Conservation (phyloP, 2,888 invertebrate species). For the Xestia rhomboidea region DNA sequence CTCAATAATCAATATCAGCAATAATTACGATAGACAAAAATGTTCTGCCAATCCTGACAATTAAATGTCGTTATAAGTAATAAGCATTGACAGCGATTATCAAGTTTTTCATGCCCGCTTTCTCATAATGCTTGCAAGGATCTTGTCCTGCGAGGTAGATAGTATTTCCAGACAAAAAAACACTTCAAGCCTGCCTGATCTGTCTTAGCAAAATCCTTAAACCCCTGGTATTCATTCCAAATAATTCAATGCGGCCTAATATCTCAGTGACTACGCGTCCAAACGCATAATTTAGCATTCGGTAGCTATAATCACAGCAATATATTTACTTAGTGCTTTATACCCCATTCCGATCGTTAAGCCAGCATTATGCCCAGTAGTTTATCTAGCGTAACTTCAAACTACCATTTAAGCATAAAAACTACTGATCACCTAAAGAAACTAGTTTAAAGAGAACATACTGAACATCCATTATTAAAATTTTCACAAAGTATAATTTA, state of each 20-base stretch:
- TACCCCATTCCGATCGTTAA: constrained; percentile 20
- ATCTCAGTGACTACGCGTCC: constrained; percentile 10
- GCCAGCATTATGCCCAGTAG: not conserved
- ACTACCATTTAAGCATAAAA: constrained; percentile 30
- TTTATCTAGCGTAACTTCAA: constrained; percentile 9
- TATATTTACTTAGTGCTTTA: constrained; percentile 18
- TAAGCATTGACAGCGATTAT: not conserved
- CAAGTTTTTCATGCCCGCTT: not conserved
- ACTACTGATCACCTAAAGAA: constrained; percentile 19
- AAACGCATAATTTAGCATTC: constrained; percentile 35
- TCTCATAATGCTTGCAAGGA: not conserved
- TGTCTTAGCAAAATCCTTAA: not conserved
- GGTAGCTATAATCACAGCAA: constrained; percentile 13
- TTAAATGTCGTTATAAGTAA: not conserved
- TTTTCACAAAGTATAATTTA: constrained; percentile 22
- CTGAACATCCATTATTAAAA: constrained; percentile 40
- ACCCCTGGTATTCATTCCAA: not conserved
- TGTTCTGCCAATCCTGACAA: not conserved
- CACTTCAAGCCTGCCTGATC: not conserved
- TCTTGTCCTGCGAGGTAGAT: not conserved
- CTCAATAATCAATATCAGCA: not conserved
- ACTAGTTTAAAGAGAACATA: constrained; percentile 1
- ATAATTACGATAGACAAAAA: not conserved
- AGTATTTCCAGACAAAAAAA: not conserved
- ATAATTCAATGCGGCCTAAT: not conserved